Conservation (phyloP, 37 sponge, comb jelly and placozoan species). For the Crambe crambe region DNA sequence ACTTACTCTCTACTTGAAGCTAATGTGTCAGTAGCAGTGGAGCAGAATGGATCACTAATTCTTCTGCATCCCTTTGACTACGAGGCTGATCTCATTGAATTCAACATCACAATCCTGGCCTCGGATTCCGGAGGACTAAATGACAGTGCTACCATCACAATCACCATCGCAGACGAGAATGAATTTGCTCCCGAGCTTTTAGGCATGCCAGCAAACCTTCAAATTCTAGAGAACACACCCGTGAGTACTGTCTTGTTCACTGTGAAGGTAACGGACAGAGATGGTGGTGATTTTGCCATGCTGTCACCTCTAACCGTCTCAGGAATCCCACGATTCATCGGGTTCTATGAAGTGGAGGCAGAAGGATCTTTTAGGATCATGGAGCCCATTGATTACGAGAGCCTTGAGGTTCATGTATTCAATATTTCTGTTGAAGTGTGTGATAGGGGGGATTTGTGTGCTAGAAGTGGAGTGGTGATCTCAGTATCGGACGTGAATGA, state of each 20-base stretch:
- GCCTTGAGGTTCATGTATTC: not conserved
- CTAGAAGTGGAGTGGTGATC: slow-evolving; percentile 10
- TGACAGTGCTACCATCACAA: slow-evolving; percentile 3
- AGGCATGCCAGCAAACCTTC: slow-evolving; percentile 23
- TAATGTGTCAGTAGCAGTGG: not conserved
- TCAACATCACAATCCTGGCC: slow-evolving; percentile 33
- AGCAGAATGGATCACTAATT: slow-evolving; percentile 31
- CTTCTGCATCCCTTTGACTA: slow-evolving; percentile 38
- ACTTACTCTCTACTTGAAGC: slow-evolving; percentile 13
- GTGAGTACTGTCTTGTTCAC: slow-evolving; percentile 12
- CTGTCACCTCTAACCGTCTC: not conserved
- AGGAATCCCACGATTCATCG: not conserved
- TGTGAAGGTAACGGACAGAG: slow-evolving; percentile 53
- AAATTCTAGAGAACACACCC: slow-evolving; percentile 48
- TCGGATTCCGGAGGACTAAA: slow-evolving; percentile 44
- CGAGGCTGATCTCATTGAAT: slow-evolving; percentile 23
- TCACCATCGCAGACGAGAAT: slow-evolving; percentile 45
- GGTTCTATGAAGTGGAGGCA: not conserved
- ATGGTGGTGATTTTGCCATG: slow-evolving; percentile 41
- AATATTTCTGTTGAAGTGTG: slow-evolving; percentile 41
- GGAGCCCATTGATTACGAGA: slow-evolving; percentile 38
- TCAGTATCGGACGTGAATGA: slow-evolving; percentile 30
- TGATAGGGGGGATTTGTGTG: slow-evolving; percentile 51
- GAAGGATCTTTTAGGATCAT: slow-evolving; percentile 14
- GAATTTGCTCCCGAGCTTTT: slow-evolving; percentile 31